phyloP scores from a whole-genome alignment of 1,140 invertebrate species.

The Sycobia sp. region DNA sequence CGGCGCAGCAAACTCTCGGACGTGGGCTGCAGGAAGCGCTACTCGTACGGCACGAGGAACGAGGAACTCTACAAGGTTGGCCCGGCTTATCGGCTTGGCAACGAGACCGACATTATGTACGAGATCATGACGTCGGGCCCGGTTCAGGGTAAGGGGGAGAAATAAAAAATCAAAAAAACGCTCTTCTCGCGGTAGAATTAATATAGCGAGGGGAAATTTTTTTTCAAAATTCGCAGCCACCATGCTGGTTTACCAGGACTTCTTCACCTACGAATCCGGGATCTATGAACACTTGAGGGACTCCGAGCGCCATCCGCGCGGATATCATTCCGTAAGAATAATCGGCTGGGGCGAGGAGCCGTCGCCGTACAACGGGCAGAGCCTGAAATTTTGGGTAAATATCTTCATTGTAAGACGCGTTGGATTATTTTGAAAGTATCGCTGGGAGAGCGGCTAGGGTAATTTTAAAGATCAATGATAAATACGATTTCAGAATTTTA shows the following conservation, averaged over 20 bases:
- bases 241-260: conserved; percentile 86
- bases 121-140: conserved; percentile 90
- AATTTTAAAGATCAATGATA: not conserved
- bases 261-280: conserved; percentile 85
- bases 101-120: conserved; percentile 85
- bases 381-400: conserved; percentile 87
- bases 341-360: conserved; percentile 88
- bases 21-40: conserved; percentile 59
- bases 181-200: not conserved
- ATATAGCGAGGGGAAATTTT: too few relatives aligned
- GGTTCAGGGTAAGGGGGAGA: conserved; percentile 89
- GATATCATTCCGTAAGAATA: conserved; percentile 89
- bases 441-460: too few relatives aligned
- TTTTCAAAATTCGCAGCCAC: conserved; percentile 77
- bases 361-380: conserved; percentile 44
- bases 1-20: conserved; percentile 57
- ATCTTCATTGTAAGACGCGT: not conserved
- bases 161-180: too few relatives aligned
- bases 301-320: conserved; percentile 64
- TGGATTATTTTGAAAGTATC: too few relatives aligned
- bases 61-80: conserved; percentile 78
- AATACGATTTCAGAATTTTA: too few relatives aligned
- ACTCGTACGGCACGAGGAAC: conserved; percentile 59
- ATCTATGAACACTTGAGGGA: conserved; percentile 75
- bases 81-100: conserved; percentile 80